These are phyloP conservation scores for Benitochromis conjunctus DNA, from an alignment of 2,113 vertebrate genomes.

Conservation along the genomic window DNA sequence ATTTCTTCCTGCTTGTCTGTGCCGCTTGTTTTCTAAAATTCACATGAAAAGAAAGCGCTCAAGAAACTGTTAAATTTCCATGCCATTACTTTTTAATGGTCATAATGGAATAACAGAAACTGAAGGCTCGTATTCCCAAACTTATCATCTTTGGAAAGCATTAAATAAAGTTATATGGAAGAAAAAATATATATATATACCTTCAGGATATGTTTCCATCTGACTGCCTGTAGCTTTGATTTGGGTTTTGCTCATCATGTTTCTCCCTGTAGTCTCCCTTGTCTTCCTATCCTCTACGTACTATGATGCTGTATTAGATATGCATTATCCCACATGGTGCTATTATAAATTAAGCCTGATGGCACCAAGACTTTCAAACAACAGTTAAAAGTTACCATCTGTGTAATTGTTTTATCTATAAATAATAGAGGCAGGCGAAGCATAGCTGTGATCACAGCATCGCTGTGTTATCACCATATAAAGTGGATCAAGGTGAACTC, in stretches of 20 bases:
- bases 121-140: background rate
- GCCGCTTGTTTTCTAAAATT: background rate
- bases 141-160: background rate
- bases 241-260: background rate
- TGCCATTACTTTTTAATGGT: background rate
- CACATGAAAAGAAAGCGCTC: background rate
- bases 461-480: background rate
- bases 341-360: background rate
- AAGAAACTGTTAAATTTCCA: background rate
- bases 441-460: background rate
- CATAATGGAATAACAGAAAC: background rate
- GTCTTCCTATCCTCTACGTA: background rate
- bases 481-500: background rate
- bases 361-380: background rate
- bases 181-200: background rate
- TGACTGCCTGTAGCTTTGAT: background rate
- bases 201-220: background rate
- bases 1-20: background rate
- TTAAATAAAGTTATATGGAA: background rate
- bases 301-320: background rate
- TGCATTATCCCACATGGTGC: background rate
- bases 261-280: background rate
- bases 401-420: background rate
- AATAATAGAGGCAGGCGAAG: background rate
- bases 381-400: background rate